Evolutionary conservation across 2,797 vertebrate genomes (phyloP).

Genomic region (Petrocephalus schoutedeni): DNA sequence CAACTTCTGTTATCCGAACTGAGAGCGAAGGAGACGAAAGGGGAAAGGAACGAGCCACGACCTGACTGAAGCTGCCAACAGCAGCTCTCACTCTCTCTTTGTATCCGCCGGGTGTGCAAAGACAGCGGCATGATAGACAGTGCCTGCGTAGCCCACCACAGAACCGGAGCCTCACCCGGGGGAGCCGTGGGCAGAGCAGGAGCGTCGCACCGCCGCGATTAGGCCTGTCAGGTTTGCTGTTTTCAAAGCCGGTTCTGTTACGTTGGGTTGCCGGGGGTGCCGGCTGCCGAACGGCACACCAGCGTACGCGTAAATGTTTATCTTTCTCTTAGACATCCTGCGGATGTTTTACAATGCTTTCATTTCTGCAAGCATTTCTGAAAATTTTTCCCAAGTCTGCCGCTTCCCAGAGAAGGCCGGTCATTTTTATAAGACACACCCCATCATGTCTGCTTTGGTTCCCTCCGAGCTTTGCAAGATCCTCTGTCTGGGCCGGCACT

Average conservation of each 20-base stretch:
- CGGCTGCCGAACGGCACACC: neutral
- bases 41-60: neutral
- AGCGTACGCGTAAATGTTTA: neutral
- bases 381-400: neutral
- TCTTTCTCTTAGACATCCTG: neutral
- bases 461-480: neutral
- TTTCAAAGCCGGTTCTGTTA: neutral
- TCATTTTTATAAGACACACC: neutral
- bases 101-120: neutral
- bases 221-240: neutral
- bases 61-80: neutral
- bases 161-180: neutral
- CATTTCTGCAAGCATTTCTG: neutral
- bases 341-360: neutral
- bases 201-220: neutral
- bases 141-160: neutral
- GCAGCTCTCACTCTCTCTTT: neutral
- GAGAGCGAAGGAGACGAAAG: conserved; percentile 1
- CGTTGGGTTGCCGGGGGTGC: neutral
- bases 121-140: neutral
- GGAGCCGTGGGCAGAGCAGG: neutral
- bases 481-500: neutral
- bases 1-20: conserved; percentile 8
- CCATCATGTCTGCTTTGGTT: neutral
- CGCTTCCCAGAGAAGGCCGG: neutral